A percentile compares a stretch with the other conserved stretches of the same genome.
Evolutionary conservation across 2,888 invertebrate species (phyloP).

Genomic region (Torymus texanus): DNA sequence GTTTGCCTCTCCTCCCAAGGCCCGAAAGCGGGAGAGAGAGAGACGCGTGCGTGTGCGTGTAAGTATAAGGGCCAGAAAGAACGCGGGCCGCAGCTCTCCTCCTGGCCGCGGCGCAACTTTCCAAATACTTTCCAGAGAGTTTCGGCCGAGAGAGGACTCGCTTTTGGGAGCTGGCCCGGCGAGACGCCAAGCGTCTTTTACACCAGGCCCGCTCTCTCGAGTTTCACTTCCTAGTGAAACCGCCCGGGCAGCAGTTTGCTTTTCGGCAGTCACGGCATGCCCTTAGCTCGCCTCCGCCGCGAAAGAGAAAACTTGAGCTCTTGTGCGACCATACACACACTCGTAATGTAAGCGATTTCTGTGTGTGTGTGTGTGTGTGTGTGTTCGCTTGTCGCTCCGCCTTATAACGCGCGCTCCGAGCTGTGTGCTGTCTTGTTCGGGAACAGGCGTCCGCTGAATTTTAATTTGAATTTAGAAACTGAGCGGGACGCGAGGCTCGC

Average conservation of each 20-base stretch:
- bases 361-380: background rate
- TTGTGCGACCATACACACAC: background rate
- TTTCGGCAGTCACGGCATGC: constrained; percentile 41
- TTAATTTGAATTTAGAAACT: constrained; percentile 37
- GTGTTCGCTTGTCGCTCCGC: background rate
- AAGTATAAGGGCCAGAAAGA: constrained; percentile 44
- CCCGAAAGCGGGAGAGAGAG: background rate
- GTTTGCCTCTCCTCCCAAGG: constrained; percentile 2
- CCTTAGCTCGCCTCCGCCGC: background rate
- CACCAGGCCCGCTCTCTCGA: constrained; percentile 22
- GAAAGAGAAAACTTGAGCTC: constrained; percentile 39
- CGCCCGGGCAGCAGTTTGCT: constrained; percentile 10
- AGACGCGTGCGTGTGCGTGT: background rate
- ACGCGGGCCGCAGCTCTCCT: constrained; percentile 31
- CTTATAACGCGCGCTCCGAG: too few species aligned
- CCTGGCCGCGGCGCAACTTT: constrained; percentile 47
- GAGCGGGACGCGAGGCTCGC: background rate
- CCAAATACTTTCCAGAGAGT: constrained; percentile 59
- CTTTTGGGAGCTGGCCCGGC: too few species aligned
- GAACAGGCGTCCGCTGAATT: constrained; percentile 29
- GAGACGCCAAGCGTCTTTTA: too few species aligned
- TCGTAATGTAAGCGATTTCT: background rate
- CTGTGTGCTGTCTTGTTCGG: constrained; percentile 9
- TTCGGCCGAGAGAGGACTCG: constrained; percentile 25
- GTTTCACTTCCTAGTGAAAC: constrained; percentile 57